These are phyloP conservation scores for Microtus oregoni DNA, from an alignment of 2,113 vertebrate species.

Conservation along the genomic window DNA sequence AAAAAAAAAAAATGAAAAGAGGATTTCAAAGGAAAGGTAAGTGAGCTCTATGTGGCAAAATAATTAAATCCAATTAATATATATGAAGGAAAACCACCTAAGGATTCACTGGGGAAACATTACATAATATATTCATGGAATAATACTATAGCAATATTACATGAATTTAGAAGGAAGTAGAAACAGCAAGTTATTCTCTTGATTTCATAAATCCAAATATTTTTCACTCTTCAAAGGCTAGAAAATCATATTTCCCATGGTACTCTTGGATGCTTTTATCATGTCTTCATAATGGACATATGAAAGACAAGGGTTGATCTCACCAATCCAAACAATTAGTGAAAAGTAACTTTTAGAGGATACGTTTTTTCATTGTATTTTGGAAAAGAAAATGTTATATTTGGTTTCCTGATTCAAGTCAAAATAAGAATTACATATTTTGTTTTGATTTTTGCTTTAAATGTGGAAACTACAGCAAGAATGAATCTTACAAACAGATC, in stretches of 20 bases:
- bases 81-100: conserved; percentile 14
- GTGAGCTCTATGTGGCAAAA: neutral
- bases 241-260: neutral
- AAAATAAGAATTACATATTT: conserved; percentile 46
- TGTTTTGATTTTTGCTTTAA: conserved; percentile 34
- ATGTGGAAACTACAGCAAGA: conserved; percentile 23
- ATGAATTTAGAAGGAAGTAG: neutral
- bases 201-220: conserved; percentile 2
- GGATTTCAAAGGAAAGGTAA: conserved; percentile 28
- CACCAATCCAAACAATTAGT: neutral
- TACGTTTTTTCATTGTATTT: neutral
- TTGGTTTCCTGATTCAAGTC: conserved; percentile 26
- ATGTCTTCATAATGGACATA: conserved; percentile 8
- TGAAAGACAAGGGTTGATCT: neutral
- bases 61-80: conserved; percentile 25
- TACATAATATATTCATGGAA: neutral
- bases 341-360: neutral
- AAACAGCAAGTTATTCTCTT: neutral
- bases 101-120: neutral
- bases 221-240: neutral
- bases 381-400: neutral
- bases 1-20: neutral
- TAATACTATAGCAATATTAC: neutral
- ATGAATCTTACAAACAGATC: conserved; percentile 26
- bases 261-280: neutral